Evolutionary conservation across 35 echinoderm and acorn worm genomes (phyloP).

Genomic region (Hemicentrotus pulcherrimus): DNA sequence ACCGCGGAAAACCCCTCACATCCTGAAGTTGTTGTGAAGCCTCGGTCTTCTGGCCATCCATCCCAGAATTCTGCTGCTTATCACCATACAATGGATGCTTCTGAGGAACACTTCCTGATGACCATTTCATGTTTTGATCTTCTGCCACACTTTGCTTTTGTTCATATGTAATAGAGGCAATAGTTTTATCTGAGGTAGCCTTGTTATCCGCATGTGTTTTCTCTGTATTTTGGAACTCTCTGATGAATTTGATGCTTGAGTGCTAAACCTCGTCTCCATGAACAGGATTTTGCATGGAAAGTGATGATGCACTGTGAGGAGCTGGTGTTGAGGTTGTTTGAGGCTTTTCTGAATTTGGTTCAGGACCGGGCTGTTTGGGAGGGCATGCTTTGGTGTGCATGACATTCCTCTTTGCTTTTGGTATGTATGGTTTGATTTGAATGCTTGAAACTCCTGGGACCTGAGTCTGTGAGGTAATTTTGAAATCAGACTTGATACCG

Average conservation of each 20-base stretch:
- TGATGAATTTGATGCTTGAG: not conserved
- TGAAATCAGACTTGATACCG: not conserved
- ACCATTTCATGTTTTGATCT: not conserved
- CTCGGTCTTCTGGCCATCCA: not conserved
- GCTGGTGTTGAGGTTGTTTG: not conserved
- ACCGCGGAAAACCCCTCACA: too few relatives aligned
- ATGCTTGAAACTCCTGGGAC: conserved; percentile 7
- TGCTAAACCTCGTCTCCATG: not conserved
- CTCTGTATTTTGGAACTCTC: not conserved
- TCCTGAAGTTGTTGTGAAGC: too few relatives aligned
- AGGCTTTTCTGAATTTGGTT: not conserved
- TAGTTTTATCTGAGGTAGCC: not conserved
- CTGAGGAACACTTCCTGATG: not conserved
- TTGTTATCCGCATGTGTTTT: not conserved
- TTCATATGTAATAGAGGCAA: not conserved
- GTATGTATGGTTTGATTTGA: conserved; percentile 18
- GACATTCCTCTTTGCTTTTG: conserved; percentile 1
- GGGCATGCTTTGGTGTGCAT: not conserved
- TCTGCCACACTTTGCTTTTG: not conserved
- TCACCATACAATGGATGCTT: not conserved
- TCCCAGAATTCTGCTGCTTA: not conserved
- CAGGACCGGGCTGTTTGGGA: not conserved
- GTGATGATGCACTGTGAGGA: not conserved
- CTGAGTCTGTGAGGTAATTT: not conserved
- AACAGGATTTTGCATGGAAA: not conserved